Base-by-base conservation (phyloP, 1,140 invertebrate species). In the Thrips palmi region DNA sequence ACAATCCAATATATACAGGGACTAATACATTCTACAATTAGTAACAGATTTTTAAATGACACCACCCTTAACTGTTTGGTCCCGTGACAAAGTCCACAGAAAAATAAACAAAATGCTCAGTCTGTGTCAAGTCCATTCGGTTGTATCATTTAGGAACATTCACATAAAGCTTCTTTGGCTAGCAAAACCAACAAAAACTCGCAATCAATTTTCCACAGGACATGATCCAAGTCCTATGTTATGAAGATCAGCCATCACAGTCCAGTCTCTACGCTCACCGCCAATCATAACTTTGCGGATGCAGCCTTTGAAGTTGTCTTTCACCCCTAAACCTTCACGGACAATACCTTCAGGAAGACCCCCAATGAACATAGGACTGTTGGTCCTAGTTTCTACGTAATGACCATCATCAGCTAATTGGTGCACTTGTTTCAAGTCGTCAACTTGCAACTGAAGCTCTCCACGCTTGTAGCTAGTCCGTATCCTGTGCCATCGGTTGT, bases 281-380 rank as follows among this genome's bases (percentile, higher is more conserved):
- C 71, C 66, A 37, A 91, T 76, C 37, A 68, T 68, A 6, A 92
- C 66, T 50, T 89, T 87, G 28, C 79, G 64, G 48, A 94, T 81
- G 63, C 88, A 94, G 6, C 88, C 88, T 52, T 80, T 82, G 58
- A 93, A 92, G 50, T 85, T 84, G 44, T 84, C 80, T 46, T 65
- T 65, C 28, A 20, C 15, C 18, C 14, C 25, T 32, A 41, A 35
- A 34, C 41, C 38, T 33, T 38, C n/a, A 24, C 12, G 20, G 11
- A 27, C 27, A 32, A 37, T n/a, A 21, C 29, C 28, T 14, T 33
- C 19, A 37, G 83, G 80, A 50, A 88, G 52, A 30, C 86, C 86
- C 28, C 82, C 86, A 48, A 92, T 76, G 46, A 80, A 87, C 0
- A 91, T 58, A 15, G 80, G 71, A 44, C 68, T 68, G 36, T 64